Conservation (phyloP, 2,888 invertebrate species). For the Steinernema hermaphroditum region DNA sequence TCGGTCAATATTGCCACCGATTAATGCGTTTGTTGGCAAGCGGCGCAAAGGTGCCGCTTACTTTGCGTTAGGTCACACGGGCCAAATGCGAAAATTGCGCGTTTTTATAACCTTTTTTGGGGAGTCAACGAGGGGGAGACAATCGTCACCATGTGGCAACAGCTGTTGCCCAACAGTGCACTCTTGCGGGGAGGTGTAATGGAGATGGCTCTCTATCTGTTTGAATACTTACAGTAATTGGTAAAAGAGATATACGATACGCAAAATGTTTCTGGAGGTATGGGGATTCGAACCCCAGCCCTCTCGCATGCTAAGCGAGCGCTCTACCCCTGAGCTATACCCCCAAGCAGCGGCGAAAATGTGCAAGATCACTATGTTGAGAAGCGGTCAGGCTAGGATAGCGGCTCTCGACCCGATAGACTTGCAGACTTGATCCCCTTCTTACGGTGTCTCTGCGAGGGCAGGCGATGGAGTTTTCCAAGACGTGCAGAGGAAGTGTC, state of each 20-base stretch:
- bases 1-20: constrained; percentile 24
- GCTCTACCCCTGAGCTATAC: constrained; percentile 56
- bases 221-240: constrained; percentile 12
- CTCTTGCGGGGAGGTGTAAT: constrained; percentile 4
- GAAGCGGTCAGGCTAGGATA: not conserved
- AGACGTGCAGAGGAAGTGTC: no score
- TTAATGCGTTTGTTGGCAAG: constrained; percentile 25
- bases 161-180: constrained; percentile 10
- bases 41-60: constrained; percentile 11
- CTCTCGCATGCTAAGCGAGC: constrained; percentile 56
- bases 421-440: no score
- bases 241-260: not conserved
- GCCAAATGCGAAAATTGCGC: constrained; percentile 20
- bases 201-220: not conserved
- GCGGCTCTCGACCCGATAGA: not conserved
- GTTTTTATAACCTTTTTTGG: not conserved
- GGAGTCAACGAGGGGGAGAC: not conserved
- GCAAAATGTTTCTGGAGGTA: constrained; percentile 41
- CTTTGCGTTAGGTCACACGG: not conserved
- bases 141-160: constrained; percentile 19
- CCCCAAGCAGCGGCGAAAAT: constrained; percentile 33
- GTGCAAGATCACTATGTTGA: not conserved
- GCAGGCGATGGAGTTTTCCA: not conserved
- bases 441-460: no score
- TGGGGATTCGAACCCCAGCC: constrained; percentile 52